These are phyloP conservation scores for Noctua pronuba DNA, from an alignment of 2,888 invertebrate genomes.

Conservation along the genomic window DNA sequence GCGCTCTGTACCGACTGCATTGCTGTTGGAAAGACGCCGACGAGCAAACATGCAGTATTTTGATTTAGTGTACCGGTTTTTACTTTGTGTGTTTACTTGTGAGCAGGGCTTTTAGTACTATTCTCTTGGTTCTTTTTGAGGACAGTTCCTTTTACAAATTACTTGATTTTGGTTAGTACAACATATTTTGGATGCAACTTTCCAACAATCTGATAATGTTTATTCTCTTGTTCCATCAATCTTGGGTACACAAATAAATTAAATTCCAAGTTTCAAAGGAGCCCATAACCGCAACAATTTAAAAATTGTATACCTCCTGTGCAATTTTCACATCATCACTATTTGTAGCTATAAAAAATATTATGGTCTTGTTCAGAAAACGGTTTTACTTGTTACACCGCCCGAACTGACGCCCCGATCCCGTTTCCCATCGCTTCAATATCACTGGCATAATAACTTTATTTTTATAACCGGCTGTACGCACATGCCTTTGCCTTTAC, in stretches of 20 bases:
- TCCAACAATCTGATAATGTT: not conserved
- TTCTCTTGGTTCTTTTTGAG: not conserved
- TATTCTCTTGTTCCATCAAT: not conserved
- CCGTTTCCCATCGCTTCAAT: slow-evolving; percentile 65
- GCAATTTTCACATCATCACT: slow-evolving; percentile 44
- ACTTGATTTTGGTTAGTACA: not conserved
- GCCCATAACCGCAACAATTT: not conserved
- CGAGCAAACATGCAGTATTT: slow-evolving; percentile 45
- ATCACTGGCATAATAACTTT: slow-evolving; percentile 73
- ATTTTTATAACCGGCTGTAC: slow-evolving; percentile 77
- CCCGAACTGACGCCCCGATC: slow-evolving; percentile 48
- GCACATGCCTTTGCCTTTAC: slow-evolving; percentile 65
- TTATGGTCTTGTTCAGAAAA: slow-evolving; percentile 48
- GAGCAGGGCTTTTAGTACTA: slow-evolving; percentile 10
- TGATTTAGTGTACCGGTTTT: slow-evolving; percentile 41
- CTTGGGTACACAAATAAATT: not conserved
- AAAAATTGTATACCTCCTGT: not conserved
- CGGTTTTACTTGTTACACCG: slow-evolving; percentile 48
- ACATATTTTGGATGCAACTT: not conserved
- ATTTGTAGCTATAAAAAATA: slow-evolving; percentile 42
- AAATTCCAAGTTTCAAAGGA: slow-evolving; percentile 5
- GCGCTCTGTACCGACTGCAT: slow-evolving; percentile 54
- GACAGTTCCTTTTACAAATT: not conserved
- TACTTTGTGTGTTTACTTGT: slow-evolving; percentile 23
- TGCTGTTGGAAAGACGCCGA: slow-evolving; percentile 56